Percentiles rank a stretch among this genome's conserved stretches.
Conservation (phyloP, 2,113 vertebrate genomes). For the Ptyas mucosa region DNA sequence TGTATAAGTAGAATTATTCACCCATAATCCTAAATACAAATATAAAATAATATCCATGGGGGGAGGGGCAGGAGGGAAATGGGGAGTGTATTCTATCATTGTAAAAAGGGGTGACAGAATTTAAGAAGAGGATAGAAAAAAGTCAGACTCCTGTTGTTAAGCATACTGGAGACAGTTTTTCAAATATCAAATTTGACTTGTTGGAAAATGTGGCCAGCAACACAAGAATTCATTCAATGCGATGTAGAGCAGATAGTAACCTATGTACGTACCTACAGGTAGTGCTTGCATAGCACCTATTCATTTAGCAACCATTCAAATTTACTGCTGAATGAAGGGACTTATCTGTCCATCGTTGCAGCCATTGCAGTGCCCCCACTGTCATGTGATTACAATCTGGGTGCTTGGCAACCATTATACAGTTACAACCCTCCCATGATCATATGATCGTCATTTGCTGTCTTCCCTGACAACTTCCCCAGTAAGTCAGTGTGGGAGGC, state of each 20-base stretch:
- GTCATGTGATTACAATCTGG: background rate
- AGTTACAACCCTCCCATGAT: background rate
- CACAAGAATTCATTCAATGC: background rate
- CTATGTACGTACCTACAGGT: background rate
- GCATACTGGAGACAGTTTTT: background rate
- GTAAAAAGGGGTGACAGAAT: background rate
- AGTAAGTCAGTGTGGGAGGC: background rate
- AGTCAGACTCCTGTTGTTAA: background rate
- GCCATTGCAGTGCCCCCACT: background rate
- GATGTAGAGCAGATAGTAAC: background rate
- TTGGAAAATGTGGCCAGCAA: background rate
- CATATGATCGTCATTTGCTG: too few relatives aligned
- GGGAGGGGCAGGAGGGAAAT: background rate
- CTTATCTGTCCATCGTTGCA: background rate
- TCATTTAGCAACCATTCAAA: background rate
- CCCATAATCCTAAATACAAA: background rate
- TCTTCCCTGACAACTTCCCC: background rate
- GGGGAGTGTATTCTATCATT: background rate
- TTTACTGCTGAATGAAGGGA: background rate
- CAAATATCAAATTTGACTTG: background rate
- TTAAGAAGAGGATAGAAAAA: background rate
- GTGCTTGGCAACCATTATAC: background rate
- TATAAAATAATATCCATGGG: background rate
- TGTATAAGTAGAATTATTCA: background rate
- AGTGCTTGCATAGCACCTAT: background rate